A percentile compares a stretch with the other conserved stretches of the same genome.
These are phyloP conservation scores for Crax fasciolata DNA, from an alignment of 2,797 vertebrate genomes.

Conservation along the genomic window DNA sequence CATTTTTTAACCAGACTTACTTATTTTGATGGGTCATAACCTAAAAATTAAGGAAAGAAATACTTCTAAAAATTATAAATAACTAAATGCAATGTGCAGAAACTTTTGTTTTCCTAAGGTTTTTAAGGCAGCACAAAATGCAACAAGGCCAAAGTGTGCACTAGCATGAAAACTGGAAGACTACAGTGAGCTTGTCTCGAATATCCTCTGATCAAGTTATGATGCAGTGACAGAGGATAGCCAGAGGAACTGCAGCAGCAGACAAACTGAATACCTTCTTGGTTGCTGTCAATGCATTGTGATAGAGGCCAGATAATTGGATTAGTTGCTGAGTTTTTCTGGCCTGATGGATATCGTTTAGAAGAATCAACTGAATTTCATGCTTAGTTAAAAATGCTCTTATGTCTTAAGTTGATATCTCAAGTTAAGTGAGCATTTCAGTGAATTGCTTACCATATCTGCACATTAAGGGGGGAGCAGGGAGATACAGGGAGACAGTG, in stretches of 20 bases:
- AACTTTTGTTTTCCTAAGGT: not conserved
- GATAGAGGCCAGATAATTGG: not conserved
- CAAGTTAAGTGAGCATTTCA: not conserved
- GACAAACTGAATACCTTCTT: not conserved
- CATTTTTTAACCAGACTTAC: not conserved
- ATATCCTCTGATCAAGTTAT: not conserved
- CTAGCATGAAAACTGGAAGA: not conserved
- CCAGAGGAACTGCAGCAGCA: not conserved
- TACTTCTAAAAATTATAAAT: not conserved
- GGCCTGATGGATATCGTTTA: not conserved
- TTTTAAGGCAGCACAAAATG: not conserved
- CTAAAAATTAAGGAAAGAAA: not conserved
- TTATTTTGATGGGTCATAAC: not conserved
- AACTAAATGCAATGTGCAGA: not conserved
- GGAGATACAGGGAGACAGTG: not conserved
- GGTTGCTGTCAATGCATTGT: not conserved
- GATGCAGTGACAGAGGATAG: not conserved
- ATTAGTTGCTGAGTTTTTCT: not conserved
- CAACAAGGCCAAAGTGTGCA: not conserved
- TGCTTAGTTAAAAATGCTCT: not conserved
- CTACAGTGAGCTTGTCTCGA: not conserved
- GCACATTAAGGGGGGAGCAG: not conserved
- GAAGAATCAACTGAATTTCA: not conserved
- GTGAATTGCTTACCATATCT: not conserved
- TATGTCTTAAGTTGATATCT: not conserved